Evolutionary conservation across 2,797 vertebrate species (phyloP).

Genomic region (Pantherophis alleghaniensis): DNA sequence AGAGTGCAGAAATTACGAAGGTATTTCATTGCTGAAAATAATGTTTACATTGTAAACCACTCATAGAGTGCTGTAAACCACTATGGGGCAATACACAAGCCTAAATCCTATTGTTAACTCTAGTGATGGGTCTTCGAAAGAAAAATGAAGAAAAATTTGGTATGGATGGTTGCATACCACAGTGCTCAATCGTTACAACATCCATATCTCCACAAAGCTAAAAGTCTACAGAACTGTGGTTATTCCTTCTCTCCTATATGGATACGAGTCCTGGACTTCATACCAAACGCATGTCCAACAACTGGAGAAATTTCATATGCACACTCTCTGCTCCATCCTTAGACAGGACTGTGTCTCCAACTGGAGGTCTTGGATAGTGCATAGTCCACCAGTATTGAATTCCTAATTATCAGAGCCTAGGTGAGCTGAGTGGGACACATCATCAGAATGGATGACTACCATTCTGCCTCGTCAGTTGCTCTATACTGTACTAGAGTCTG

Average conservation of each 20-base stretch:
- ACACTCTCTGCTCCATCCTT: neutral
- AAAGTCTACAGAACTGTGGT: neutral
- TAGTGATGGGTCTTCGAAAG: neutral
- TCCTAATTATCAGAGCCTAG: neutral
- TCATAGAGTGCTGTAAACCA: neutral
- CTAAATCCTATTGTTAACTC: neutral
- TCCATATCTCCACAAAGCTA: neutral
- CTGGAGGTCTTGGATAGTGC: neutral
- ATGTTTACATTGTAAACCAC: too few species aligned
- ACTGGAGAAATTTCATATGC: neutral
- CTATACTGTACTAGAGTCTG: neutral
- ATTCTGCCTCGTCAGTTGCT: neutral
- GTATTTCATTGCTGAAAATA: too few species aligned
- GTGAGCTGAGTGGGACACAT: too few species aligned
- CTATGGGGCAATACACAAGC: neutral
- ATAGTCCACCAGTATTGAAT: neutral
- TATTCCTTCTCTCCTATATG: neutral
- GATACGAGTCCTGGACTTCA: neutral
- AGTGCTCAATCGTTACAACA: neutral
- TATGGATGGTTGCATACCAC: neutral
- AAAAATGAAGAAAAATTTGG: neutral
- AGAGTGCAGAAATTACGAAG: too few species aligned
- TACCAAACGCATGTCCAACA: neutral
- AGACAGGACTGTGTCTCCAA: neutral
- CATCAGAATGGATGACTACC: too few species aligned